Evolutionary conservation across 2,888 invertebrate species (phyloP).

Genomic region (Hedychridium roseum): DNA sequence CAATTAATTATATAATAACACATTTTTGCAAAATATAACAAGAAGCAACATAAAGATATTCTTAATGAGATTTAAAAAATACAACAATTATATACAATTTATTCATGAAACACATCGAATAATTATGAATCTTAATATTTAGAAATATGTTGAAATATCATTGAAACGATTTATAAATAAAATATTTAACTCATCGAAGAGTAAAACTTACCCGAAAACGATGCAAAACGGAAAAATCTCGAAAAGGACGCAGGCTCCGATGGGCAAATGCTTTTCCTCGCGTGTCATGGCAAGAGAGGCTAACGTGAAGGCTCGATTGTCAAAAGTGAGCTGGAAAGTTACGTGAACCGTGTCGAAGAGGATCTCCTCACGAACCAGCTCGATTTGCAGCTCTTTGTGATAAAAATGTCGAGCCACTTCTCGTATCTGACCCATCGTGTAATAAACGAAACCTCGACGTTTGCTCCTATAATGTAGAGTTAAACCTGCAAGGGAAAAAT

Average conservation of each 20-base stretch:
- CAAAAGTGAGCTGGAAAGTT: slow-evolving; percentile 92
- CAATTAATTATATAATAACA: no score
- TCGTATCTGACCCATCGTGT: slow-evolving; percentile 95
- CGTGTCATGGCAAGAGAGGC: slow-evolving; percentile 86
- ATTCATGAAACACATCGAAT: no score
- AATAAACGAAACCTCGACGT: slow-evolving; percentile 92
- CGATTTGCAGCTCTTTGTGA: slow-evolving; percentile 93
- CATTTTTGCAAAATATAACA: no score
- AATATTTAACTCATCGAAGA: no score
- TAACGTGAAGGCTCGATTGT: slow-evolving; percentile 89
- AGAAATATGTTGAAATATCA: no score
- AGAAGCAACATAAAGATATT: no score
- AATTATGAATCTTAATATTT: no score
- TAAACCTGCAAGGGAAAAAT: slow-evolving; percentile 73
- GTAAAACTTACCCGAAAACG: slow-evolving; percentile 85
- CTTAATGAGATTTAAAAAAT: no score
- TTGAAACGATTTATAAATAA: no score
- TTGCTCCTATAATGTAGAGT: slow-evolving; percentile 94
- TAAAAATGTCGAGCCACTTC: slow-evolving; percentile 94
- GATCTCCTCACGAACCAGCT: slow-evolving; percentile 85
- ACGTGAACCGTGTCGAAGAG: slow-evolving; percentile 92
- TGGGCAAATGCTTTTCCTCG: slow-evolving; percentile 88
- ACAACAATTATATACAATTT: no score
- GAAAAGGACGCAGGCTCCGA: slow-evolving; percentile 88
- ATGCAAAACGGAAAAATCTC: slow-evolving; percentile 98